phyloP scores from a whole-genome alignment of 2,797 vertebrate species.

The Parauchenoglanis ngamensis region DNA sequence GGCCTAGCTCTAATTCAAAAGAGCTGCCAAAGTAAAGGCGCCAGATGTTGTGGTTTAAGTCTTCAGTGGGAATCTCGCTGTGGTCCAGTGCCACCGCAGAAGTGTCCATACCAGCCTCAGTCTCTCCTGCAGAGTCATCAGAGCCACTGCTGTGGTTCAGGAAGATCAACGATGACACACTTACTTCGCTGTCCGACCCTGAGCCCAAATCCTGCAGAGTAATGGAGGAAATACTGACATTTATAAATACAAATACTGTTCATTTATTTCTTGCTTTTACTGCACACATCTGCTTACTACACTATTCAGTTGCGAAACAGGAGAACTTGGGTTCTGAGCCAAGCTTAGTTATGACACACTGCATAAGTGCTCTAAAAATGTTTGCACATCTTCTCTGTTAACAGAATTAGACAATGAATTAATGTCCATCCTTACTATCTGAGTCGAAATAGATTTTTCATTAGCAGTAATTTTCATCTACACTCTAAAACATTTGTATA shows the following conservation, averaged over 20 bases:
- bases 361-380: neutral
- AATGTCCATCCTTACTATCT: neutral
- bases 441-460: neutral
- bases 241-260: no score
- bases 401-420: neutral
- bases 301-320: neutral
- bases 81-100: slow-evolving; percentile 81
- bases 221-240: neutral
- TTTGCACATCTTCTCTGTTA: neutral
- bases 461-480: neutral
- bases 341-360: neutral
- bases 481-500: neutral
- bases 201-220: slow-evolving; percentile 81
- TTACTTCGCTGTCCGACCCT: slow-evolving; percentile 91
- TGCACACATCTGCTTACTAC: no score
- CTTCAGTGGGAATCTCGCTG: slow-evolving; percentile 79
- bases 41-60: slow-evolving; percentile 82
- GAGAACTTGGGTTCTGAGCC: neutral
- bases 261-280: neutral
- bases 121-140: slow-evolving; percentile 86
- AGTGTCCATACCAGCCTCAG: slow-evolving; percentile 79
- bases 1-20: slow-evolving; percentile 88
- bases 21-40: slow-evolving; percentile 97
- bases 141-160: slow-evolving; percentile 92
- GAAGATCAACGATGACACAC: slow-evolving; percentile 95